Conservation (phyloP, 2,113 vertebrate species). For the Otis tarda region DNA sequence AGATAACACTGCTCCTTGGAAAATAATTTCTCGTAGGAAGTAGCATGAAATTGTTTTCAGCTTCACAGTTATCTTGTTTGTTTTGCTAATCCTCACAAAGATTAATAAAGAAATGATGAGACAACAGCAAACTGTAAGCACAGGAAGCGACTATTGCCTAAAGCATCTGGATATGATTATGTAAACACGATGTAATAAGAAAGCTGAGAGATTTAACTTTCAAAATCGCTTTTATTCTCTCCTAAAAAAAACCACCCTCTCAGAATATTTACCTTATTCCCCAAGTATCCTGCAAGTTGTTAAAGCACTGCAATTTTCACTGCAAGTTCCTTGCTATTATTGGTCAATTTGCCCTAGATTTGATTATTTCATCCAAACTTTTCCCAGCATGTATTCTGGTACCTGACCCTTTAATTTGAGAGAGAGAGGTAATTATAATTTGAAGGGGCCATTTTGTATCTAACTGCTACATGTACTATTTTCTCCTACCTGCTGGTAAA, state of each 20-base stretch:
- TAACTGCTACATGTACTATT: background rate
- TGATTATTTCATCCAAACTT: background rate
- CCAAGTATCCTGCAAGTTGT: background rate
- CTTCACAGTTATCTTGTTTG: constrained; percentile 64
- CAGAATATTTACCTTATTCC: constrained; percentile 14
- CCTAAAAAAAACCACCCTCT: background rate
- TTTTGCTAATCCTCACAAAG: constrained; percentile 54
- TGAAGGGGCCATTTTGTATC: background rate
- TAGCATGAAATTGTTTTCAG: constrained; percentile 21
- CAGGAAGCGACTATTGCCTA: constrained; percentile 56
- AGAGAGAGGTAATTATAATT: background rate
- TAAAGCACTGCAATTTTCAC: background rate
- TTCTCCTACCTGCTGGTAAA: background rate
- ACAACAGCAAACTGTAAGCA: constrained; percentile 54
- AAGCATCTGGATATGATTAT: constrained; percentile 67
- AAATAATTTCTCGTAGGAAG: constrained; percentile 45
- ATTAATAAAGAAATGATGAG: constrained; percentile 64
- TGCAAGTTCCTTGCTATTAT: background rate
- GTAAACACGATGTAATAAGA: constrained; percentile 49
- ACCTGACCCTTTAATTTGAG: background rate
- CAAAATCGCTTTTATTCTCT: constrained; percentile 22
- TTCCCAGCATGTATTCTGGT: background rate
- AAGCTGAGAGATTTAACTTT: constrained; percentile 53
- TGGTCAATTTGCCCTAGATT: background rate
- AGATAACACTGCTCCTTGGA: background rate